A percentile compares a stretch with the other conserved stretches of the same genome.
These are phyloP conservation scores for Trichopoda pennipes DNA, from an alignment of 2,888 invertebrate species.

Conservation along the genomic window DNA sequence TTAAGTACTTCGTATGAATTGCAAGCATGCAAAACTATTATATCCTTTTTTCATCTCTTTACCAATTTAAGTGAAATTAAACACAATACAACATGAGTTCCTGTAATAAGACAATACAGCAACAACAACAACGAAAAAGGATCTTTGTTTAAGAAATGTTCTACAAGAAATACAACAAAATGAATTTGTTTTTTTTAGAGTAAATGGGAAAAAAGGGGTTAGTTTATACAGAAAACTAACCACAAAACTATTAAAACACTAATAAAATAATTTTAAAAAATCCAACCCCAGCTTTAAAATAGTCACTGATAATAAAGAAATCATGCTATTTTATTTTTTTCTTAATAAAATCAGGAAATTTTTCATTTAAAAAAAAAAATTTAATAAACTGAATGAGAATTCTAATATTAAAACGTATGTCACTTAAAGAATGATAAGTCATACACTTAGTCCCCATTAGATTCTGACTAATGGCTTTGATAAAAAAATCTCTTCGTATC, in stretches of 20 bases:
- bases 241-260: not conserved
- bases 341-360: too few relatives aligned
- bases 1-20: slow-evolving; percentile 55
- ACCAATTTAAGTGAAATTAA: not conserved
- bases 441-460: too few relatives aligned
- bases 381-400: too few relatives aligned
- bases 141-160: slow-evolving; percentile 2
- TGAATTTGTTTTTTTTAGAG: not conserved
- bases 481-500: too few relatives aligned
- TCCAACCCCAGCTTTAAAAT: too few relatives aligned
- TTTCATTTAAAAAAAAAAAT: too few relatives aligned
- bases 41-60: slow-evolving; percentile 6
- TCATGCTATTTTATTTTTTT: too few relatives aligned
- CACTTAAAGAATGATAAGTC: too few relatives aligned
- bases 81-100: not conserved
- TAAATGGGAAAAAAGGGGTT: not conserved
- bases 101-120: not conserved
- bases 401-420: too few relatives aligned
- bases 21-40: slow-evolving; percentile 38
- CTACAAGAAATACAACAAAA: slow-evolving; percentile 5
- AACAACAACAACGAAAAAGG: not conserved
- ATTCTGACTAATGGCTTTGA: too few relatives aligned
- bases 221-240: not conserved
- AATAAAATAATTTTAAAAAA: not conserved
- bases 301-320: too few relatives aligned